Evolutionary conservation across 2,797 vertebrate species (phyloP).

Genomic region (Triplophysa yarkandensis): DNA sequence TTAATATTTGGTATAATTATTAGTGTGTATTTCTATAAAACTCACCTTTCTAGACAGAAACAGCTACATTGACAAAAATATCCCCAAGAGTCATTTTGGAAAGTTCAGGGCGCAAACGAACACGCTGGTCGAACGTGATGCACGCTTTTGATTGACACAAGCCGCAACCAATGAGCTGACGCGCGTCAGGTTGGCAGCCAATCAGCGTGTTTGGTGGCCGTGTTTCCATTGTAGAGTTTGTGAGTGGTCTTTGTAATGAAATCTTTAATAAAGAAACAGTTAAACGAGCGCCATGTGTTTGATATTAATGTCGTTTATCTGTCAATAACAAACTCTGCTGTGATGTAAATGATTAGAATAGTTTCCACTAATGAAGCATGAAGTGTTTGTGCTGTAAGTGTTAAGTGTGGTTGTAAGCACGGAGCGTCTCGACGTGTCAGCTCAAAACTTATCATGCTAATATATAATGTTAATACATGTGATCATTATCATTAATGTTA

Average conservation of each 20-base stretch:
- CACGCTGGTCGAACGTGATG: neutral
- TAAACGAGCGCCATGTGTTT: neutral
- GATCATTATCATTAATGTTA: too few relatives aligned
- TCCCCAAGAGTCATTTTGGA: conserved; percentile 34
- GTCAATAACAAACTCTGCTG: neutral
- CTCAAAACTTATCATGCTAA: too few relatives aligned
- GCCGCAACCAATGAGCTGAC: conserved; percentile 29
- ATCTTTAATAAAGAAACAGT: neutral
- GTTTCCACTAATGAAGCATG: neutral
- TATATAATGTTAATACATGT: too few relatives aligned
- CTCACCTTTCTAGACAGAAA: conserved; percentile 47
- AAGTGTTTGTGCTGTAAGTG: neutral
- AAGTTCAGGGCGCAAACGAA: conserved; percentile 29
- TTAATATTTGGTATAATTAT: neutral
- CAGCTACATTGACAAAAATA: conserved; percentile 54
- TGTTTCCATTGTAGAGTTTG: neutral
- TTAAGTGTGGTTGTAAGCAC: conserved; percentile 46
- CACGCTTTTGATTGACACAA: conserved; percentile 15
- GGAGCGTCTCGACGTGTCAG: conserved; percentile 41
- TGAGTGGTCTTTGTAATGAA: neutral
- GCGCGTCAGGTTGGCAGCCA: conserved; percentile 34
- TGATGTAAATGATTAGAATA: neutral
- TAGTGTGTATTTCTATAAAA: neutral
- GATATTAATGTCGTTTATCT: neutral
- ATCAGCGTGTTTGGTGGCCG: neutral